Conservation (phyloP, 2,113 vertebrate genomes). For the Phalacrocorax brasilianus region DNA sequence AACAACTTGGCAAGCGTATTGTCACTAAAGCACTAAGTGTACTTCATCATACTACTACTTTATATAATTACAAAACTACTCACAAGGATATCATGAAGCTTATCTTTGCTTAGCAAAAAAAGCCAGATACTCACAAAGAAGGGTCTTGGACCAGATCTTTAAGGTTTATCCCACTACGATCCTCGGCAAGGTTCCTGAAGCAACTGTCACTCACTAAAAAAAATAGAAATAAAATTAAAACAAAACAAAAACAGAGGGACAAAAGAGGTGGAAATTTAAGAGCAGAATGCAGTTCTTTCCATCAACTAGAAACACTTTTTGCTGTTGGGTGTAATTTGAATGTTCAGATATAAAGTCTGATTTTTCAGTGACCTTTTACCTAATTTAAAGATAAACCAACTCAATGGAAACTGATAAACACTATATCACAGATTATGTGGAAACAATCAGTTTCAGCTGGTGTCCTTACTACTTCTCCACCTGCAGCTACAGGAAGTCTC, state of each 20-base stretch:
- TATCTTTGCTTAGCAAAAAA: constrained; percentile 65
- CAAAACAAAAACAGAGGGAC: not conserved
- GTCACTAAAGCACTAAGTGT: not conserved
- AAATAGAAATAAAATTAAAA: constrained; percentile 47
- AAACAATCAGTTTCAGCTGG: not conserved
- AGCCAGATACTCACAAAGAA: constrained; percentile 90
- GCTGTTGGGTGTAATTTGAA: not conserved
- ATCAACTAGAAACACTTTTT: not conserved
- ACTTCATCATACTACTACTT: not conserved
- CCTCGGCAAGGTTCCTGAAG: constrained; percentile 98
- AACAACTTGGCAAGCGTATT: not conserved
- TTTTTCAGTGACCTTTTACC: not conserved
- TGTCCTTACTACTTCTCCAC: not conserved
- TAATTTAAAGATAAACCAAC: not conserved
- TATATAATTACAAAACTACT: constrained; percentile 29
- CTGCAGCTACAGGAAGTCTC: not conserved
- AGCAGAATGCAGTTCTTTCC: not conserved
- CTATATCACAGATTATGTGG: accelerated
- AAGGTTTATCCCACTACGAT: constrained; percentile 98
- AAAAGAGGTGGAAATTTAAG: not conserved
- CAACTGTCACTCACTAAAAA: constrained; percentile 98
- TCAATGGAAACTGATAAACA: not conserved
- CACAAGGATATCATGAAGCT: constrained; percentile 31
- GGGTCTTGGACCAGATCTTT: constrained; percentile 99
- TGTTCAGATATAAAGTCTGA: not conserved